Base-by-base conservation (phyloP, 2,888 invertebrate species). In the Sturmia bella region DNA sequence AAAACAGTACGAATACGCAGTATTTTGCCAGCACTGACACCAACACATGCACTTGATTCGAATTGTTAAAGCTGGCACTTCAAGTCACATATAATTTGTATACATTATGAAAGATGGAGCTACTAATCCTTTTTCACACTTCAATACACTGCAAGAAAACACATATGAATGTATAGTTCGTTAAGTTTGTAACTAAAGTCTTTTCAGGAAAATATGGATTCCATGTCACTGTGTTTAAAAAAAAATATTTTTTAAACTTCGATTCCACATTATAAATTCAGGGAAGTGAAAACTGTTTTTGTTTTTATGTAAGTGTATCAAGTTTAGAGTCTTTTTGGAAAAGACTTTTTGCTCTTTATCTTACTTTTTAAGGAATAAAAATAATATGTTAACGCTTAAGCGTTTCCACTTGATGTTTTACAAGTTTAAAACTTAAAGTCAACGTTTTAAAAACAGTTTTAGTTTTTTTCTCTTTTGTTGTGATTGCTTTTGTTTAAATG, bases 281-380 rank as follows among this genome's bases (percentile, higher is more conserved):
- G 50, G 64, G 52, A 24, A 52, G 63, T 63, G 43, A 64, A 63
- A 59, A 59, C 13, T 50, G 27, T 57, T 19, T 64, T 66, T 48
- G 24, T 57, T 59, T 72, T 52, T 17, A 7, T 56, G 37, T 77
- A 45, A 50, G 52, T 56, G 64, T 76, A 84, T 84, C 87, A 86
- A 87, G 89, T 89, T 89, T 89, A 89, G 89, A 89, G 89, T 89
- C 90, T 90, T 89, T 89, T 89, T 88, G 87, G 80, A 89, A 89
- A 89, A 89, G 89, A 89, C 89, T 89, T 88, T 87, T 77, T 75
- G 70, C 74, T 68, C 66, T 75, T 54, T 70, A 73, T 66, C 37
- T 39, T 79, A 17, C 19, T 17, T 48, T 21, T 52, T 43, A 54
- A 61, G 52, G 41, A 27, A 19, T 7, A 24, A 54, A 27, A 63